Percentiles rank a stretch among this genome's conserved stretches.
Evolutionary conservation across 1,140 invertebrate species (phyloP).

Genomic region (Hesperophylax magnus): DNA sequence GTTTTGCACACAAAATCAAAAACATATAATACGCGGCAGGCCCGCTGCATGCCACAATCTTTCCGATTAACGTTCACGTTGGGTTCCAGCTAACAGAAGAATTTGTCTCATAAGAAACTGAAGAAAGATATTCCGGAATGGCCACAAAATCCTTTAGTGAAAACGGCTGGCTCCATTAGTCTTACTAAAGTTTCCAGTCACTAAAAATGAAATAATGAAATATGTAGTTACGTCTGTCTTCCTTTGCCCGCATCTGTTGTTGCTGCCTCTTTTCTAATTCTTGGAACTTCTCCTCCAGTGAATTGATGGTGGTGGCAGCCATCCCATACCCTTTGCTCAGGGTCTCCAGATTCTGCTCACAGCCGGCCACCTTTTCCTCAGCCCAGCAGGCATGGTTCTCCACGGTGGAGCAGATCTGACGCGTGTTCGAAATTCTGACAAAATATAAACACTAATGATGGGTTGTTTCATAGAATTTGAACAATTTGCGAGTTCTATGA

Average conservation of each 20-base stretch:
- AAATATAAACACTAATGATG: neutral
- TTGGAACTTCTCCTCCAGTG: neutral
- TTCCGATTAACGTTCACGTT: too few relatives aligned
- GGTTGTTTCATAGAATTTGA: too few relatives aligned
- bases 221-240: neutral
- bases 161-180: too few relatives aligned
- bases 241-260: neutral
- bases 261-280: neutral
- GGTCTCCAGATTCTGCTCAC: neutral
- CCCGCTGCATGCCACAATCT: too few relatives aligned
- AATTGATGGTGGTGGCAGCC: neutral
- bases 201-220: neutral
- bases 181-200: too few relatives aligned
- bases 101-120: too few relatives aligned
- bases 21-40: too few relatives aligned
- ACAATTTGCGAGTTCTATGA: too few relatives aligned
- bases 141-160: too few relatives aligned
- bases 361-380: neutral
- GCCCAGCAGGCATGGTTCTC: neutral
- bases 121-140: too few relatives aligned
- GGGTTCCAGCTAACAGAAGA: too few relatives aligned
- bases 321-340: neutral
- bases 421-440: conserved; percentile 5
- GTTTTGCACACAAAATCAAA: too few relatives aligned
- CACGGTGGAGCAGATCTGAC: neutral